These are phyloP conservation scores for Coreoperca whiteheadi DNA, from an alignment of 2,113 vertebrate species.

Conservation along the genomic window DNA sequence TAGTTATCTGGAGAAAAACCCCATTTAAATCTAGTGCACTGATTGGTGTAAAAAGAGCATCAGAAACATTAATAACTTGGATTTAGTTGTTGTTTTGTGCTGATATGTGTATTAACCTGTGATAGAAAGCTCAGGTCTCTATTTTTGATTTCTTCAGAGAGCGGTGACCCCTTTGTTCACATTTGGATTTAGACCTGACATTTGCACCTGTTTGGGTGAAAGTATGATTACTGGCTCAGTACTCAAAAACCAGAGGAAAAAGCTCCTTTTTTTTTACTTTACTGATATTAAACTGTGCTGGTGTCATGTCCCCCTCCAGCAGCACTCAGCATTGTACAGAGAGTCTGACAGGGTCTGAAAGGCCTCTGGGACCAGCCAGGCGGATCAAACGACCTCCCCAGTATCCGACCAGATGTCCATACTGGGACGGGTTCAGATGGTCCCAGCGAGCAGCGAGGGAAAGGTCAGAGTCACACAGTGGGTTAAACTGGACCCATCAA, in stretches of 20 bases:
- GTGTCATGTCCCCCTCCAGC: constrained; percentile 47
- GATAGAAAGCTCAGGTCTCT: neutral
- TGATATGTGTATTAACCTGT: too few relatives aligned
- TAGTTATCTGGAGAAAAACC: neutral
- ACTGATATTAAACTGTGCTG: constrained; percentile 24
- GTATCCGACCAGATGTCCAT: constrained; percentile 83
- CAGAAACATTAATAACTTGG: neutral
- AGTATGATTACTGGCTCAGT: neutral
- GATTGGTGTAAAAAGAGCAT: neutral
- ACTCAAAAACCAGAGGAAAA: neutral
- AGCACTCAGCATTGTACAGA: constrained; percentile 47
- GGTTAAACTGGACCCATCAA: constrained; percentile 87
- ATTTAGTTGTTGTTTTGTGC: neutral
- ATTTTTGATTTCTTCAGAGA: neutral
- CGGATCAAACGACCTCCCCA: constrained; percentile 76
- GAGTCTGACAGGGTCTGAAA: constrained; percentile 47
- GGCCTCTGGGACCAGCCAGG: constrained; percentile 74
- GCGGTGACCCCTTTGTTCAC: neutral
- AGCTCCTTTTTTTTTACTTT: neutral
- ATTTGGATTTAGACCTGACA: too few relatives aligned
- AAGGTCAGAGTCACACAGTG: constrained; percentile 86
- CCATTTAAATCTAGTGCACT: neutral
- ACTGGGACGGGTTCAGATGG: constrained; percentile 82
- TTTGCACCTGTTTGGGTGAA: neutral
- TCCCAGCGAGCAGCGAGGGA: constrained; percentile 81